A percentile compares a stretch with the other conserved stretches of the same genome.
Conservation (phyloP, 2,113 vertebrate genomes). For the Argyrosomus japonicus region DNA sequence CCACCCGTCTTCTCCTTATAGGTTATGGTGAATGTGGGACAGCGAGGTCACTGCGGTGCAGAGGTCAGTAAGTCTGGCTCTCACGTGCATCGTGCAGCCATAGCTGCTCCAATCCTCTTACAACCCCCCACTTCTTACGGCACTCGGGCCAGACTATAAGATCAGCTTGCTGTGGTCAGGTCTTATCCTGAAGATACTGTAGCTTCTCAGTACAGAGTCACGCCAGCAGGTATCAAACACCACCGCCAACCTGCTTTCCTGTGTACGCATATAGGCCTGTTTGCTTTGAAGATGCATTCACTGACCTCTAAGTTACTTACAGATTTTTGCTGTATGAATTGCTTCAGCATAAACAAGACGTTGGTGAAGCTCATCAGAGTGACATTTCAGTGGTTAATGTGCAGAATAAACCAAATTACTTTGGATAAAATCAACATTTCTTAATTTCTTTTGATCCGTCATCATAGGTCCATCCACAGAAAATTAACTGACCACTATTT, state of each 20-base stretch:
- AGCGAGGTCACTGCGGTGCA: conserved; percentile 60
- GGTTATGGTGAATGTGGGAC: conserved; percentile 73
- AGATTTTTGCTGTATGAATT: neutral
- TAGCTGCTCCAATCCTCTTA: conserved; percentile 80
- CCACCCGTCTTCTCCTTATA: conserved; percentile 3
- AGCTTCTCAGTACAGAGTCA: conserved; percentile 66
- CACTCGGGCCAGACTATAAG: conserved; percentile 67
- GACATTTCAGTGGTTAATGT: neutral
- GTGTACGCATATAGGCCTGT: neutral
- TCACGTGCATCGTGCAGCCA: conserved; percentile 64
- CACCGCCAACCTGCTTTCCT: conserved; percentile 17
- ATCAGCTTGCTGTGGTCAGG: conserved; percentile 64
- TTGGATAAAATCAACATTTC: neutral
- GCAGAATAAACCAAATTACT: neutral
- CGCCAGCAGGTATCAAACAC: conserved; percentile 73
- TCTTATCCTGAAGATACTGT: conserved; percentile 71
- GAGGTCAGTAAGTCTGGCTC: conserved; percentile 70
- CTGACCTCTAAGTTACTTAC: neutral
- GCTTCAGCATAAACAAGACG: neutral
- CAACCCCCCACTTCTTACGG: conserved; percentile 66
- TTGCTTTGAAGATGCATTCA: neutral
- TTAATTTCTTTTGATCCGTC: neutral
- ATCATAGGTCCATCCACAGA: neutral
- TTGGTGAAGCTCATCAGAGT: neutral
- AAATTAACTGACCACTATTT: neutral